Evolutionary conservation across 2,888 invertebrate genomes (phyloP), one percentile per base, ranked within the genome.

Genomic region (Drosophila mercatorum): DNA sequence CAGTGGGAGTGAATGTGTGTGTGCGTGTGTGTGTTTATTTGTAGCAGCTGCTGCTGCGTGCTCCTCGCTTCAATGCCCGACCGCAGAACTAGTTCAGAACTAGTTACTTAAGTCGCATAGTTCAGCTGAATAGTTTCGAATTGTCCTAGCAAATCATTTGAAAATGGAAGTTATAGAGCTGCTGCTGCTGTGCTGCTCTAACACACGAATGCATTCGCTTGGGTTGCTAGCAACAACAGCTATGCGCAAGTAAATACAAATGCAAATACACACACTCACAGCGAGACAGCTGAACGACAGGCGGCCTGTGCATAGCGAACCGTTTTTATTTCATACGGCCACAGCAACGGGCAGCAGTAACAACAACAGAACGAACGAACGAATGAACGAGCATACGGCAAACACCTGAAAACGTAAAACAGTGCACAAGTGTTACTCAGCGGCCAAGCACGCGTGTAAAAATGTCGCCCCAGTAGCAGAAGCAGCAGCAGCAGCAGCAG

Each of bases 281-380:
- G 22, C 22, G 22, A 22, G 44, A n/a, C 47, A 61, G 26, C 44
- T 52, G 52, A 61, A 40, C 49, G 60, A 65, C 69, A 72, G 68
- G 64, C 75, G 58, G 58, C 72, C 67, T 88, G 88, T 77, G 84
- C 88, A 90, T 90, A 88, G 80, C 78, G 91, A 81, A 89, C 87
- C 83, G 91, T 88, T 91, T 91, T 89, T 91, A 91, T 91, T 91
- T 90, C 91, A 91, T 91, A 90, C 40, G 80, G 72, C 72, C 73
- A 74, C 73, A 68, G 53, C 60, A 61, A 53, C 57, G 57, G 43
- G 44, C 57, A 57, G 14, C 47, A 55, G 26, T 74, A 64, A 68
- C 66, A 59, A 40, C 55, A 41, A 36, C 51, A 51, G 49, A n/a
- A 11, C 49, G 40, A 26, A 34, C 31, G 31, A 55, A 66, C 72